phyloP scores from a whole-genome alignment of 2,797 vertebrate species.

The Poliocrania exsul region DNA sequence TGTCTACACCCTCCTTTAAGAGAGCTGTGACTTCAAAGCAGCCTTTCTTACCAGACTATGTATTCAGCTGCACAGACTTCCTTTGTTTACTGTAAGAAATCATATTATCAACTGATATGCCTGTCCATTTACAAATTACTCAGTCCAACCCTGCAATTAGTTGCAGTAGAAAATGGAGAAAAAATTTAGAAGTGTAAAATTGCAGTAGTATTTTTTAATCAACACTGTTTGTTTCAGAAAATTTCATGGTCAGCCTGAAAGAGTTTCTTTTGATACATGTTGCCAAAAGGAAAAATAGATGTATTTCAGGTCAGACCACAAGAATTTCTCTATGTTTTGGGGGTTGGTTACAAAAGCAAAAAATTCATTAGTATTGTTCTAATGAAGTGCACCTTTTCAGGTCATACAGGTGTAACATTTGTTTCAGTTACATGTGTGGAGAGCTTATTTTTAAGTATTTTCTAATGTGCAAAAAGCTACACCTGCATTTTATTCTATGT shows the following conservation, averaged over 20 bases:
- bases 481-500: not conserved
- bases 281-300: not conserved
- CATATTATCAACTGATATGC: not conserved
- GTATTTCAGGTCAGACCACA: not conserved
- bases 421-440: not conserved
- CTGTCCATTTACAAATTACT: not conserved
- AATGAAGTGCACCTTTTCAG: not conserved
- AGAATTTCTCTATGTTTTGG: not conserved
- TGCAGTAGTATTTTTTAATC: not conserved
- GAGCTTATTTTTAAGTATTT: not conserved
- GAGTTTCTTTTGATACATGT: not conserved
- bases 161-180: not conserved
- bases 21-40: not conserved
- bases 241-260: not conserved
- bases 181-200: not conserved
- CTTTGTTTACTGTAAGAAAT: not conserved
- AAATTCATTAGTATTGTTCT: not conserved
- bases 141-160: not conserved
- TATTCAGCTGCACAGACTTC: not conserved
- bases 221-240: slow-evolving; percentile 5
- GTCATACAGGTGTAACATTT: not conserved
- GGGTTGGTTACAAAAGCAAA: not conserved
- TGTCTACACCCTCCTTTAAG: not conserved
- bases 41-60: not conserved
- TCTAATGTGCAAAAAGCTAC: not conserved